These are phyloP conservation scores for Silurus glanis DNA, from an alignment of 2,113 vertebrate genomes.

Conservation along the genomic window DNA sequence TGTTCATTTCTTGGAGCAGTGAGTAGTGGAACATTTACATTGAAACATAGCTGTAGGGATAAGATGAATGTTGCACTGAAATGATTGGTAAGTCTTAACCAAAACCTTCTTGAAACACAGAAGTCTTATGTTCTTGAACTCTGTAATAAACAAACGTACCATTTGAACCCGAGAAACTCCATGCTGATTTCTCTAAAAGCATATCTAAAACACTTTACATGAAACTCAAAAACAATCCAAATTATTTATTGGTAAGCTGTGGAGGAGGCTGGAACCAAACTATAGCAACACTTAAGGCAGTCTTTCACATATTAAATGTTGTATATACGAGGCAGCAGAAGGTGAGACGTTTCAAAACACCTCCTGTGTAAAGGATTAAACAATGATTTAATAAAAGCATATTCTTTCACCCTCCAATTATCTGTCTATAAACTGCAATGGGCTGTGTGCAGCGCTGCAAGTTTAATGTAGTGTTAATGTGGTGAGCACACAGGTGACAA, in stretches of 20 bases:
- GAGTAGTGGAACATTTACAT: neutral
- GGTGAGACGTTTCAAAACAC: slow-evolving; percentile 59
- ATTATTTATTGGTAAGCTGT: neutral
- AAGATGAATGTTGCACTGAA: neutral
- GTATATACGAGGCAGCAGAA: slow-evolving; percentile 33
- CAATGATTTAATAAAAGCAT: slow-evolving; percentile 78
- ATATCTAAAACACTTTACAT: neutral
- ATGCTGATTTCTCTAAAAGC: neutral
- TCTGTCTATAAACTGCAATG: slow-evolving; percentile 76
- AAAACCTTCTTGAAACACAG: neutral
- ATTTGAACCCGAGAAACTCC: neutral
- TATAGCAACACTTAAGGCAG: slow-evolving; percentile 16
- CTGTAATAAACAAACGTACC: neutral
- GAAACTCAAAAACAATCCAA: neutral
- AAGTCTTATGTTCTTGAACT: neutral
- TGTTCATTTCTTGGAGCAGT: neutral
- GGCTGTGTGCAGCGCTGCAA: slow-evolving; percentile 62
- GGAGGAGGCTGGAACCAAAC: slow-evolving; percentile 14
- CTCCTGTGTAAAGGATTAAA: slow-evolving; percentile 74
- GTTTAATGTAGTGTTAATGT: slow-evolving; percentile 73
- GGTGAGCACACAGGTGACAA: slow-evolving; percentile 67
- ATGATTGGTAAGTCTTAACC: neutral
- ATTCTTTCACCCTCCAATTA: slow-evolving; percentile 76
- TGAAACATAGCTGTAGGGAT: neutral
- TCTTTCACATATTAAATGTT: slow-evolving; percentile 34